phyloP scores from a whole-genome alignment of 2,113 vertebrate genomes.

The Malurus cyaneus region DNA sequence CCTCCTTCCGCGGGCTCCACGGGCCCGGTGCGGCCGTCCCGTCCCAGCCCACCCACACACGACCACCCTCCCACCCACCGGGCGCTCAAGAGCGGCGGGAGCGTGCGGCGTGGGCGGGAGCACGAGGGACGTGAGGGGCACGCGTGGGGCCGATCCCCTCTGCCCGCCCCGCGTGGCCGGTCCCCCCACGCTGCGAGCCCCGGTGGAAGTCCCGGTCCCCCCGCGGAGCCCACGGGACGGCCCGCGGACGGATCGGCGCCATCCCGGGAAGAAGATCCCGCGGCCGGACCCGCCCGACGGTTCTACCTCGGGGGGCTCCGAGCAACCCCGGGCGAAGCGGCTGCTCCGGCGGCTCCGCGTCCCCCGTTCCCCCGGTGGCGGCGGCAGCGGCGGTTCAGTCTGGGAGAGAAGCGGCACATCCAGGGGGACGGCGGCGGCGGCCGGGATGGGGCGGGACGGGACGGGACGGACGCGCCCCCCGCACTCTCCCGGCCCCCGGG shows the following conservation, averaged over 20 bases:
- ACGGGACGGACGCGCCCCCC: too few relatives aligned
- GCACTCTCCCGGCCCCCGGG: too few relatives aligned
- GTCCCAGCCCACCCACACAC: background rate
- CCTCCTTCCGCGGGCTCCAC: background rate
- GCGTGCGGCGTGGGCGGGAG: background rate
- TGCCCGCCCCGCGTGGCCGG: background rate
- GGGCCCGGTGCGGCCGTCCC: background rate
- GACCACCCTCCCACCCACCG: too few relatives aligned
- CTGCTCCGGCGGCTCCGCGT: background rate
- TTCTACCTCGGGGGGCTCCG: background rate
- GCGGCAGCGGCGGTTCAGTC: background rate
- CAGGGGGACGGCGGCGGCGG: too few relatives aligned
- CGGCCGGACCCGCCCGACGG: background rate
- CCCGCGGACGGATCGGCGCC: background rate
- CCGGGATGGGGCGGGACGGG: too few relatives aligned
- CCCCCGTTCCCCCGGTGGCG: background rate
- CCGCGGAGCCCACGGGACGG: background rate
- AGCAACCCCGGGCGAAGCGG: background rate
- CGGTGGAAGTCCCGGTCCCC: background rate
- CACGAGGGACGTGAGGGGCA: background rate
- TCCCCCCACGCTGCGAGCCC: too few relatives aligned
- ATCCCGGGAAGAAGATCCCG: background rate
- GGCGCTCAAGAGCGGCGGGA: background rate
- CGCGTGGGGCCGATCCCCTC: background rate
- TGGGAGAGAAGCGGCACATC: background rate